Percentiles rank a stretch among this genome's conserved stretches.
Conservation (phyloP, 1,140 invertebrate genomes). For the Stratiolaelaps scimitus region DNA sequence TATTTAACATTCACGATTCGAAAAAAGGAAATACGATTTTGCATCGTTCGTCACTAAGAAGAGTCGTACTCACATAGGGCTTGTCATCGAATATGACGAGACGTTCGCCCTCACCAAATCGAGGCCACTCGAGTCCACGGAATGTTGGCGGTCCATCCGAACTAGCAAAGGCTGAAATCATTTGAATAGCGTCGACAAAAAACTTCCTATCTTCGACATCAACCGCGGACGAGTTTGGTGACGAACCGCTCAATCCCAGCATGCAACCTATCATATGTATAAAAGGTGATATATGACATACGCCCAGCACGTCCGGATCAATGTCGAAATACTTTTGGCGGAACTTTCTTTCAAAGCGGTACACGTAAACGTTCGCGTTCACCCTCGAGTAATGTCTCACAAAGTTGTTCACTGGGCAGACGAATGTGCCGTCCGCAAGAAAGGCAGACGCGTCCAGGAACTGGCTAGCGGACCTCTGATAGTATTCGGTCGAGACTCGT, state of each 20-base stretch:
- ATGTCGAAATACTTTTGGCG: neutral
- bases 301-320: neutral
- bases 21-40: no score
- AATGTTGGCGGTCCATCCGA: neutral
- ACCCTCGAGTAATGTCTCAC: neutral
- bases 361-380: neutral
- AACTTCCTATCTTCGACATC: neutral
- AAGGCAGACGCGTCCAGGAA: neutral
- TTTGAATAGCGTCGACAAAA: neutral
- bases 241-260: neutral
- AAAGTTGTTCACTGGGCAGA: neutral
- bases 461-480: no score
- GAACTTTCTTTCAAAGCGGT: neutral
- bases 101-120: no score
- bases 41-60: no score
- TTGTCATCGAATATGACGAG: no score
- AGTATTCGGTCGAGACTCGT: no score
- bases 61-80: no score
- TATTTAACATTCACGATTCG: no score
- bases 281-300: constrained; percentile 5
- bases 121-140: neutral
- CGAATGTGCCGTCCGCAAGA: neutral
- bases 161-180: neutral
- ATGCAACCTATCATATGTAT: neutral
- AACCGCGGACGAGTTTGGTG: neutral